These are phyloP conservation scores for Gambusia yucatana DNA, from an alignment of 2,797 vertebrate species.

Conservation along the genomic window DNA sequence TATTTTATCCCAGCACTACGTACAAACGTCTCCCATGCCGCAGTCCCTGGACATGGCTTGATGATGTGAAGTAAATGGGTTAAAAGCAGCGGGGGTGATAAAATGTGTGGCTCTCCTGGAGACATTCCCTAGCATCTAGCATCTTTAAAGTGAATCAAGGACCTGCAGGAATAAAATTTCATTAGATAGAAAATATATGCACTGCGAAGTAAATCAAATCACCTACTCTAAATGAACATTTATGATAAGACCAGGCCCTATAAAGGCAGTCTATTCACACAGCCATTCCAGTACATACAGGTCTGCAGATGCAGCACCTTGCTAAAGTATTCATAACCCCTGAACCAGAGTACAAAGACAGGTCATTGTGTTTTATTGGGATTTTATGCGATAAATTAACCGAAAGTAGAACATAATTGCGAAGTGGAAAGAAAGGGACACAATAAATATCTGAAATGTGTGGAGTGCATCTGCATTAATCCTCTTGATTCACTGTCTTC, in stretches of 20 bases:
- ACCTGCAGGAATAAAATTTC: conserved; percentile 76
- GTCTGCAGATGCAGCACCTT: conserved; percentile 1
- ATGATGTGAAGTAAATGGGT: conserved; percentile 79
- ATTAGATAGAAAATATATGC: conserved; percentile 77
- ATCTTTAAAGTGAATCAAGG: conserved; percentile 83
- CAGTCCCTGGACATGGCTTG: conserved; percentile 69
- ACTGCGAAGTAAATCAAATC: conserved; percentile 78
- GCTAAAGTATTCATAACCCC: not conserved
- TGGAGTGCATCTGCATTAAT: not conserved
- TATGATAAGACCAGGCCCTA: conserved; percentile 48
- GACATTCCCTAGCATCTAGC: conserved; percentile 73
- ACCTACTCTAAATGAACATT: conserved; percentile 61
- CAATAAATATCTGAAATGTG: not conserved
- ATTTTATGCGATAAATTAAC: not conserved
- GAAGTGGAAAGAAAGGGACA: not conserved
- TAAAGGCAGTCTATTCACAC: conserved; percentile 58
- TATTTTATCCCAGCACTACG: conserved; percentile 77
- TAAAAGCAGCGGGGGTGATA: conserved; percentile 82
- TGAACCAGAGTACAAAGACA: not conserved
- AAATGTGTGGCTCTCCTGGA: conserved; percentile 80
- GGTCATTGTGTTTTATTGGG: no score
- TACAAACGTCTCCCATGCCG: conserved; percentile 57
- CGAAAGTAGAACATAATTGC: not conserved
- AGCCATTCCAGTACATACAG: conserved; percentile 47
- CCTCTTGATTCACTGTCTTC: not conserved